Conservation (phyloP, 1,140 invertebrate species). For the Mya arenaria region DNA sequence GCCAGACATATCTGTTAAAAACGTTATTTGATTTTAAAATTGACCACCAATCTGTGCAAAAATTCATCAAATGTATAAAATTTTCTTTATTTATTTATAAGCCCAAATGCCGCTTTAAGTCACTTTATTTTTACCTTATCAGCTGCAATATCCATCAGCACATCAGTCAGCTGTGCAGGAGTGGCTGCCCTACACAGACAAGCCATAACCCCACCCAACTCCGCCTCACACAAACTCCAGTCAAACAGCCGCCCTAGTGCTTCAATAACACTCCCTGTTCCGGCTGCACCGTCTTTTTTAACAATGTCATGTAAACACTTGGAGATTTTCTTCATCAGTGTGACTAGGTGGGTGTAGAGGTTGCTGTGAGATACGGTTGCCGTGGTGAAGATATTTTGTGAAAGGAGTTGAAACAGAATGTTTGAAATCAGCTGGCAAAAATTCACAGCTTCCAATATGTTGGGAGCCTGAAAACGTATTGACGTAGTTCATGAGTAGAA, state of each 20-base stretch:
- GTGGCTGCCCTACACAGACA: slow-evolving; percentile 6
- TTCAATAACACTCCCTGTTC: neutral
- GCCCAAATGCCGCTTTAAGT: too few species aligned
- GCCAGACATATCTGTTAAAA: too few species aligned
- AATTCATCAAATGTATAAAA: too few species aligned
- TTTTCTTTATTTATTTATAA: too few species aligned
- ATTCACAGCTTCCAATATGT: neutral
- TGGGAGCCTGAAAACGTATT: slow-evolving; percentile 33
- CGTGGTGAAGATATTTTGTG: slow-evolving; percentile 20
- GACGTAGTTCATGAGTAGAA: too few species aligned
- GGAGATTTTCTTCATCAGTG: slow-evolving; percentile 38
- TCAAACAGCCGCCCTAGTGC: neutral
- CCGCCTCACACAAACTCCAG: neutral
- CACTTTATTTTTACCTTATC: slow-evolving; percentile 44
- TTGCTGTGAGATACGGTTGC: neutral
- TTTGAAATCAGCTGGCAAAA: slow-evolving; percentile 1
- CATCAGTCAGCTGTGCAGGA: slow-evolving; percentile 16
- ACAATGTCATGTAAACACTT: neutral
- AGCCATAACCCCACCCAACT: slow-evolving; percentile 2
- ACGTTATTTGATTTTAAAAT: too few species aligned
- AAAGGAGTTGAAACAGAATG: neutral
- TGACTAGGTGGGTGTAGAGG: neutral
- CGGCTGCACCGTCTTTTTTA: slow-evolving; percentile 40
- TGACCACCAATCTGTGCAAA: too few species aligned
- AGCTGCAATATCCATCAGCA: slow-evolving; percentile 36